Conservation (phyloP, 2,888 invertebrate genomes). For the Catocala nupta region DNA sequence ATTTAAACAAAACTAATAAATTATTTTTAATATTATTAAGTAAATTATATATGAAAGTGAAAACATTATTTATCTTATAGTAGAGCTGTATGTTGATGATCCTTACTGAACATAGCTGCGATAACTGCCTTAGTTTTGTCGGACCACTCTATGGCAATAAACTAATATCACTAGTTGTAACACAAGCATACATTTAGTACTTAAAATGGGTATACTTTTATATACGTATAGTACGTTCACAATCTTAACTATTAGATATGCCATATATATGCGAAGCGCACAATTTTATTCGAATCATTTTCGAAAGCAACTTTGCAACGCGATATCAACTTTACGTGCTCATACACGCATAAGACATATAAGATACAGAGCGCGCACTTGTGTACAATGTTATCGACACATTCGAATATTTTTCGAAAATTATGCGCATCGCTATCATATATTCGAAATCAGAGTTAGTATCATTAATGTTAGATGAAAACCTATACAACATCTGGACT, state of each 20-base stretch:
- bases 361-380: too few relatives aligned
- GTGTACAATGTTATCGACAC: too few relatives aligned
- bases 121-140: slow-evolving; percentile 59
- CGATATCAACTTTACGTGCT: too few relatives aligned
- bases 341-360: too few relatives aligned
- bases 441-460: slow-evolving; percentile 2
- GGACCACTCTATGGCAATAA: slow-evolving; percentile 61
- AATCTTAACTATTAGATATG: slow-evolving; percentile 23
- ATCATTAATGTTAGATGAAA: slow-evolving; percentile 6
- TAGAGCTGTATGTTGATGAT: slow-evolving; percentile 20
- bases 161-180: slow-evolving; percentile 55
- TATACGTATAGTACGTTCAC: slow-evolving; percentile 34
- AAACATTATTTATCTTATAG: slow-evolving; percentile 41
- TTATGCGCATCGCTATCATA: neutral
- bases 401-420: too few relatives aligned
- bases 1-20: slow-evolving; percentile 52
- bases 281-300: too few relatives aligned
- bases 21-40: slow-evolving; percentile 52
- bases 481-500: slow-evolving; percentile 11
- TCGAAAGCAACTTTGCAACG: too few relatives aligned
- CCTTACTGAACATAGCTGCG: slow-evolving; percentile 53
- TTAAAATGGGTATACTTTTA: slow-evolving; percentile 38
- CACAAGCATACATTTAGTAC: slow-evolving; percentile 29
- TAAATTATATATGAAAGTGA: slow-evolving; percentile 45
- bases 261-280: slow-evolving; percentile 18